phyloP scores from a whole-genome alignment of 2,888 invertebrate genomes.

The Drosophila melanosoma region DNA sequence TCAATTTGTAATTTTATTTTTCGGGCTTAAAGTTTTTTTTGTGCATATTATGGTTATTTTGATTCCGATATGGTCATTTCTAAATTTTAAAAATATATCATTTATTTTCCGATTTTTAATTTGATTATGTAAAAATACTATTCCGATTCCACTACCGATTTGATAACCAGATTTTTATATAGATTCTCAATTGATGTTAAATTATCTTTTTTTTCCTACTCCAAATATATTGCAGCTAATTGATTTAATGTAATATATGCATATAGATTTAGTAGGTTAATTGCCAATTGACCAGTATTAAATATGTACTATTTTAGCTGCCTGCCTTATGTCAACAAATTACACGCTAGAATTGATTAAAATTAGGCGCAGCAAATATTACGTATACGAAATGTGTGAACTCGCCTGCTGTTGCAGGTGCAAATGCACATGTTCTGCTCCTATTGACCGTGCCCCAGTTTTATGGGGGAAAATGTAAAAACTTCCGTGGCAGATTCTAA shows the following conservation, averaged over 20 bases:
- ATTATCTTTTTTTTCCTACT: neutral
- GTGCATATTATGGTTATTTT: neutral
- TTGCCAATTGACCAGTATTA: neutral
- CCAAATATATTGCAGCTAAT: neutral
- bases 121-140: neutral
- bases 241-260: neutral
- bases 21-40: neutral
- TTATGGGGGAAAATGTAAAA: conserved; percentile 40
- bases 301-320: conserved; percentile 22
- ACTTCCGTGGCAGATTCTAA: conserved; percentile 69
- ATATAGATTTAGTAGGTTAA: neutral
- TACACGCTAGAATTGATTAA: conserved; percentile 4
- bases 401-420: conserved; percentile 41
- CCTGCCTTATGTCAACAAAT: conserved; percentile 8
- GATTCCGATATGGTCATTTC: neutral
- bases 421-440: conserved; percentile 44
- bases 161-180: neutral
- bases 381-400: conserved; percentile 47
- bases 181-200: neutral
- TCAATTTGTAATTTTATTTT: neutral
- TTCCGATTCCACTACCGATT: neutral
- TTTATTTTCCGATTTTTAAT: neutral
- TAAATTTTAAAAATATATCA: neutral
- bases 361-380: conserved; percentile 30
- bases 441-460: conserved; percentile 41